phyloP scores from a whole-genome alignment of 1,140 invertebrate genomes.

The Reticulitermes speratus region DNA sequence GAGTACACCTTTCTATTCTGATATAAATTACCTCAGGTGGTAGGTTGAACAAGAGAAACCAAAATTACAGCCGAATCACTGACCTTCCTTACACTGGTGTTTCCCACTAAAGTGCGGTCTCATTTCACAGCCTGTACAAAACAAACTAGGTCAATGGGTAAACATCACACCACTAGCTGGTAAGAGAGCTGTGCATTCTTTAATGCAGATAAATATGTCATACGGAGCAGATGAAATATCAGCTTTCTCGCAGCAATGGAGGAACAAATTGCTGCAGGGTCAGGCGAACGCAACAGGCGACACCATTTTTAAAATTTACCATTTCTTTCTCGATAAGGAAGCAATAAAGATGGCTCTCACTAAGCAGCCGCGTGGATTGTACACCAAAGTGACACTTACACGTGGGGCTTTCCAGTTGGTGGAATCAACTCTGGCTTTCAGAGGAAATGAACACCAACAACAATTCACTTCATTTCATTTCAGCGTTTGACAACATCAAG shows the following conservation, averaged over 20 bases:
- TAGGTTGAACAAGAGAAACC: neutral
- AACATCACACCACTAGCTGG: neutral
- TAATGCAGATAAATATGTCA: neutral
- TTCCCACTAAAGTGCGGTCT: neutral
- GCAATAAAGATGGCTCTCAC: neutral
- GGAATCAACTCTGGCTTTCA: neutral
- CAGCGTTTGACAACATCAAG: too few species aligned
- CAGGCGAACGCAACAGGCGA: neutral
- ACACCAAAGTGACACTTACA: neutral
- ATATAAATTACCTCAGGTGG: neutral
- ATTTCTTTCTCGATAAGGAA: neutral
- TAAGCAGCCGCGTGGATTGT: neutral
- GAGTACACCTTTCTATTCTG: too few species aligned
- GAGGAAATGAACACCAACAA: too few species aligned
- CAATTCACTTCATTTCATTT: too few species aligned
- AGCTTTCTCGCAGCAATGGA: neutral
- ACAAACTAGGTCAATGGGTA: neutral
- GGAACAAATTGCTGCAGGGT: neutral
- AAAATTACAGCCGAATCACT: neutral
- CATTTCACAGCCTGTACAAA: neutral
- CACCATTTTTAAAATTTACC: neutral
- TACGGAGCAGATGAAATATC: neutral
- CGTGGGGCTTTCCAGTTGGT: neutral
- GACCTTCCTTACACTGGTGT: neutral
- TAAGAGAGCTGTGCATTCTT: too few species aligned